These are phyloP conservation scores for Chlorops oryzae DNA, from an alignment of 1,140 invertebrate genomes.

Conservation along the genomic window DNA sequence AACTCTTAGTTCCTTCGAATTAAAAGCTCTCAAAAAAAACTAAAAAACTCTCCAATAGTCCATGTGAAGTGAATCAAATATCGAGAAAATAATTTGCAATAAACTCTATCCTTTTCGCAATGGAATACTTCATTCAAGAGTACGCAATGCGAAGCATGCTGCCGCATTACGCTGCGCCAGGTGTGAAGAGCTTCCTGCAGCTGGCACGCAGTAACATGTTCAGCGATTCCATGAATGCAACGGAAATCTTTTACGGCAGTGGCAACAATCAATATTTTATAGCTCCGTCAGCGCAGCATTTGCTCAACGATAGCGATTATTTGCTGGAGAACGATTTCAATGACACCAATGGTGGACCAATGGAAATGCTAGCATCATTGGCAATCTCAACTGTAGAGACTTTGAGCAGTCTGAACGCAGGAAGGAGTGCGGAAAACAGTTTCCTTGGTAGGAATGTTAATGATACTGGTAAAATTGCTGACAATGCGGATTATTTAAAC, in stretches of 20 bases:
- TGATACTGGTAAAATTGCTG: too few relatives aligned
- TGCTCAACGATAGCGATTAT: conserved; percentile 7
- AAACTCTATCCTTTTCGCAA: background rate
- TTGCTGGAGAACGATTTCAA: conserved; percentile 2
- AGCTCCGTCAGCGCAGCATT: conserved; percentile 9
- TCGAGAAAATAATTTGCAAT: background rate
- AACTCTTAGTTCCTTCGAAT: too few relatives aligned
- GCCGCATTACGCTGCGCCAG: too few relatives aligned
- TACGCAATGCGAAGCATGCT: conserved; percentile 29
- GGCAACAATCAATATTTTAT: conserved; percentile 14
- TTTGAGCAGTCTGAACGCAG: too few relatives aligned
- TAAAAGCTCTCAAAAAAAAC: too few relatives aligned
- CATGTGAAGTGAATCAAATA: too few relatives aligned
- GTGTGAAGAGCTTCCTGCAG: conserved; percentile 6
- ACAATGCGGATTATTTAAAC: too few relatives aligned
- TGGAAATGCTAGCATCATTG: too few relatives aligned
- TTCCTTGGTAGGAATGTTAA: too few relatives aligned
- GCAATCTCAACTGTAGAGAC: too few relatives aligned
- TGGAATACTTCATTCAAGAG: conserved; percentile 17
- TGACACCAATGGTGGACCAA: background rate
- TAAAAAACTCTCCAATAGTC: too few relatives aligned
- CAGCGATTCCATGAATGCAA: background rate
- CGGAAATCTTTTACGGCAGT: background rate
- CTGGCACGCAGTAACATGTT: background rate
- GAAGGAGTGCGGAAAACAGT: too few relatives aligned